These are phyloP conservation scores for Physeter macrocephalus DNA, from an alignment of 2,113 vertebrate species.

Conservation along the genomic window DNA sequence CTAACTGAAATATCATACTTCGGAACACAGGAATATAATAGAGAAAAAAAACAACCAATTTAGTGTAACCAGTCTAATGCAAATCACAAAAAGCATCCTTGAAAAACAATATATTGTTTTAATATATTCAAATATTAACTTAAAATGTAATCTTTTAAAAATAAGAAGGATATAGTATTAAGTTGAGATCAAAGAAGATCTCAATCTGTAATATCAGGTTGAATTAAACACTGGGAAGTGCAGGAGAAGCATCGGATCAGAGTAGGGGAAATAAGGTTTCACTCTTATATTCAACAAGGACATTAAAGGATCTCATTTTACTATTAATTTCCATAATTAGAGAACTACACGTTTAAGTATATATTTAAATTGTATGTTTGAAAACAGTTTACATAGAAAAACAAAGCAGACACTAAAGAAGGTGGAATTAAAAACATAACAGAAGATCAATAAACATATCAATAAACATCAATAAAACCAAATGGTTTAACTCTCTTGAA, in stretches of 20 bases:
- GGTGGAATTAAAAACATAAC: neutral
- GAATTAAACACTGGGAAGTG: neutral
- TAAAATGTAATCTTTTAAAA: neutral
- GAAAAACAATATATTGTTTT: neutral
- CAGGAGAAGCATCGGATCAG: neutral
- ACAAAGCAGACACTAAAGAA: neutral
- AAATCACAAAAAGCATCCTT: neutral
- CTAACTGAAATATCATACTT: neutral
- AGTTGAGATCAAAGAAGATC: neutral
- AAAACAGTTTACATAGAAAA: neutral
- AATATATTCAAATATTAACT: neutral
- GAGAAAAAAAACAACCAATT: neutral
- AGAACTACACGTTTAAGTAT: neutral
- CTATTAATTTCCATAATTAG: neutral
- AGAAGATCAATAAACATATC: neutral
- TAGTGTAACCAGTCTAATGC: neutral
- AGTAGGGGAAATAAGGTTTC: neutral
- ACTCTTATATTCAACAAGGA: neutral
- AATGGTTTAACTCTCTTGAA: neutral
- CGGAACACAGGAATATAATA: neutral
- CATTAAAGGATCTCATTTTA: neutral
- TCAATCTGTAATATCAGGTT: neutral
- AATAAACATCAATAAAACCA: conserved; percentile 23
- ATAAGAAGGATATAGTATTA: neutral
- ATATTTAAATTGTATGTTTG: neutral